Evolutionary conservation across 2,113 vertebrate genomes (phyloP).

Genomic region (Pteronura brasiliensis): DNA sequence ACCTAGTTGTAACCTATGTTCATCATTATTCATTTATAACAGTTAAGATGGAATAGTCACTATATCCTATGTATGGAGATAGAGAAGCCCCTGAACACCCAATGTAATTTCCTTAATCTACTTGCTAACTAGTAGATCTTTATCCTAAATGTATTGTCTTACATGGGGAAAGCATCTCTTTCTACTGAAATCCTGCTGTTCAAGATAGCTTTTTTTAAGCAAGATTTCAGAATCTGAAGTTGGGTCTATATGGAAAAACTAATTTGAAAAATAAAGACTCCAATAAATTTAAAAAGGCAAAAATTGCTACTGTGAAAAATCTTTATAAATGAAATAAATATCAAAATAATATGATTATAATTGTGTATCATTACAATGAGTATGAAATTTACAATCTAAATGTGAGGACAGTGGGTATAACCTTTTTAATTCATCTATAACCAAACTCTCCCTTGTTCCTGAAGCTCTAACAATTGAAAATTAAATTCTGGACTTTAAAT

Average conservation of each 20-base stretch:
- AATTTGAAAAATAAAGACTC: background rate
- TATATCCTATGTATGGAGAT: background rate
- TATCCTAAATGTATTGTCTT: background rate
- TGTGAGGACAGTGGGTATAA: background rate
- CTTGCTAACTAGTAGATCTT: background rate
- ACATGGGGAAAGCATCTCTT: background rate
- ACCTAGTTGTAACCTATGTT: background rate
- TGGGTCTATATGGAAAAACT: background rate
- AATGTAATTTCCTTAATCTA: background rate
- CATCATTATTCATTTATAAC: background rate
- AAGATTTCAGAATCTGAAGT: background rate
- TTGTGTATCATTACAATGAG: background rate
- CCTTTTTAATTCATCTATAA: background rate
- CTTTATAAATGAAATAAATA: background rate
- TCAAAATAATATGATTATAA: background rate
- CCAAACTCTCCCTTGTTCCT: background rate
- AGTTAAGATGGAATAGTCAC: background rate
- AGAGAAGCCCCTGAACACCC: background rate
- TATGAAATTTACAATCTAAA: background rate
- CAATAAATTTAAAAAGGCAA: background rate
- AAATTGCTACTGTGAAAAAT: background rate
- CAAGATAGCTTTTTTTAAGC: background rate
- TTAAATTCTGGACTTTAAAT: background rate
- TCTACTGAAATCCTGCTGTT: background rate
- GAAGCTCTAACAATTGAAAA: background rate